Percentiles rank a stretch among this genome's conserved stretches.
Conservation (phyloP, 2,113 vertebrate species). For the Tursiops truncatus region DNA sequence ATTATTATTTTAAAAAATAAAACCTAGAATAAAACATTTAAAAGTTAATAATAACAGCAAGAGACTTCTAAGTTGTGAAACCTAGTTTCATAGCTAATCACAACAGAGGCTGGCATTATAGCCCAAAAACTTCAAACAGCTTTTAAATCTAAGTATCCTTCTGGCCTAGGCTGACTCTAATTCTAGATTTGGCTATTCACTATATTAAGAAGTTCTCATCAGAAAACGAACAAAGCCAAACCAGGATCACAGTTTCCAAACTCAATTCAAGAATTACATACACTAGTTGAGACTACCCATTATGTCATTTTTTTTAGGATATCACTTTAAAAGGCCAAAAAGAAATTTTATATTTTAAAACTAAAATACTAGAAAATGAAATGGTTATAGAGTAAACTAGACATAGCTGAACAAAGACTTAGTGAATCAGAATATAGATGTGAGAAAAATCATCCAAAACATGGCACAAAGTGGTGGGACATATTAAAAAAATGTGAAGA, state of each 20-base stretch:
- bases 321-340: background rate
- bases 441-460: background rate
- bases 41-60: background rate
- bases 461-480: background rate
- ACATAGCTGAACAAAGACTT: background rate
- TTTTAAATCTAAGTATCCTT: background rate
- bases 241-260: background rate
- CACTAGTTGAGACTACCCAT: background rate
- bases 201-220: background rate
- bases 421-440: background rate
- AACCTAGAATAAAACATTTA: background rate
- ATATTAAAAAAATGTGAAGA: background rate
- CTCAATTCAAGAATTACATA: background rate
- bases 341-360: constrained; percentile 9
- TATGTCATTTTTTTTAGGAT: background rate
- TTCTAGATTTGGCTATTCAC: background rate
- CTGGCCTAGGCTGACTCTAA: background rate
- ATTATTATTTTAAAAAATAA: background rate
- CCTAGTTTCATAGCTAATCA: background rate
- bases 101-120: background rate
- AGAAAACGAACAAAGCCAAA: background rate
- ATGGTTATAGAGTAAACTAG: background rate
- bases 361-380: background rate
- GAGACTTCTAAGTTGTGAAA: background rate
- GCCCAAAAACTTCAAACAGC: background rate